Percentiles rank a stretch among this genome's conserved stretches.
These are phyloP conservation scores for Orycteropus afer DNA, from an alignment of 2,113 vertebrate species.

Conservation along the genomic window DNA sequence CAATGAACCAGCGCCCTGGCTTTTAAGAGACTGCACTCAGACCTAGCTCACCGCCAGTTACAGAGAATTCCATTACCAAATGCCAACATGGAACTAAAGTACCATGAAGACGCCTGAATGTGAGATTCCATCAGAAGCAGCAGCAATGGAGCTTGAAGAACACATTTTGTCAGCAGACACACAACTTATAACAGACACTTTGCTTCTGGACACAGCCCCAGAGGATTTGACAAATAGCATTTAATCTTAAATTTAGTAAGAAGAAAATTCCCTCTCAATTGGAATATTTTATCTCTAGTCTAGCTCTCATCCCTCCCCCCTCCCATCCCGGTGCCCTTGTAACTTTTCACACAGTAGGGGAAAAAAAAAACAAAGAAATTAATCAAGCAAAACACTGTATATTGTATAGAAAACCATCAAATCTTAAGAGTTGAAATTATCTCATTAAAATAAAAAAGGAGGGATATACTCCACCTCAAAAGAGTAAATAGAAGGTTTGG, in stretches of 20 bases:
- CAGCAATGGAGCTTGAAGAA: neutral
- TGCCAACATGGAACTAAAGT: neutral
- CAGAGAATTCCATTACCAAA: neutral
- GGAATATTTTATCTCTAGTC: slow-evolving; percentile 46
- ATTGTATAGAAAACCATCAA: neutral
- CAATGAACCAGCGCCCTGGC: neutral
- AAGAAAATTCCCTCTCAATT: neutral
- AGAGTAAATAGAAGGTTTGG: neutral
- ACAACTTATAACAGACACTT: neutral
- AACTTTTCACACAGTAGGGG: neutral
- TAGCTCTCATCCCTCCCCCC: neutral
- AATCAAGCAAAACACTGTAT: neutral
- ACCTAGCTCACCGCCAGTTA: neutral
- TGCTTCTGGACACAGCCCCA: neutral
- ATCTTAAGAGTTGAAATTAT: neutral
- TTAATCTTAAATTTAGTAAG: neutral
- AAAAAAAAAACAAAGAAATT: neutral
- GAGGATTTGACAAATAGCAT: neutral
- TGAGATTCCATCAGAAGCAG: neutral
- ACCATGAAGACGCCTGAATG: neutral
- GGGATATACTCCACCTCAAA: neutral
- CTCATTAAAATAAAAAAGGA: neutral
- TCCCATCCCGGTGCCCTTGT: neutral
- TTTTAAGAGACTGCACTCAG: neutral
- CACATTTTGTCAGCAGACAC: neutral